A percentile compares a stretch with the other conserved stretches of the same genome.
Evolutionary conservation across 2,797 vertebrate genomes (phyloP).

Genomic region (Clarias laeviceps): DNA sequence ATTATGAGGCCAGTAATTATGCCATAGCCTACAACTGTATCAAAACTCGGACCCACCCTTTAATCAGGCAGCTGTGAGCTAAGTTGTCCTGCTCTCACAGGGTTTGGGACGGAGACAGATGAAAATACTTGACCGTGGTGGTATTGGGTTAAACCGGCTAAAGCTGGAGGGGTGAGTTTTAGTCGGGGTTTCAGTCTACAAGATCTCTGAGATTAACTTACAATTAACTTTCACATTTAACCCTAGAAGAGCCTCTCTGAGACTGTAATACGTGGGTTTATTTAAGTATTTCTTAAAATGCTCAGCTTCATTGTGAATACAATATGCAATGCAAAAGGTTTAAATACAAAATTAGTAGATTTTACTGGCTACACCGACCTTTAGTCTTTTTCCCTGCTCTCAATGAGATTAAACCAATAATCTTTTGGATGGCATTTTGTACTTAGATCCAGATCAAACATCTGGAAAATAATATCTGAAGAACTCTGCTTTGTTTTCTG

Average conservation of each 20-base stretch:
- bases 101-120: slow-evolving; percentile 19
- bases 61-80: slow-evolving; percentile 49
- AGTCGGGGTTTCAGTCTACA: slow-evolving; percentile 2
- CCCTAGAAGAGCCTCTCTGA: neutral
- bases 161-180: slow-evolving; percentile 30
- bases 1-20: slow-evolving; percentile 49
- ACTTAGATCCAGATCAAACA: neutral
- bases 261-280: neutral
- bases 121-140: neutral
- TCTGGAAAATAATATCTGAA: slow-evolving; percentile 6
- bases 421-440: neutral
- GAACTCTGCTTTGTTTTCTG: neutral
- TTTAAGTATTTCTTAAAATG: neutral
- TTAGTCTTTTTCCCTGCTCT: neutral
- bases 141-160: slow-evolving; percentile 22
- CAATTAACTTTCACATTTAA: neutral
- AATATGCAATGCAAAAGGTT: neutral
- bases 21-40: slow-evolving; percentile 43
- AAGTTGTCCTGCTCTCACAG: slow-evolving; percentile 30
- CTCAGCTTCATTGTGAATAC: neutral
- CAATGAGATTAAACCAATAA: neutral
- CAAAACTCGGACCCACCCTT: slow-evolving; percentile 47
- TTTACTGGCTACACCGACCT: neutral
- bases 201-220: neutral
- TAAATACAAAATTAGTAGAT: neutral